Evolutionary conservation across 2,888 invertebrate genomes (phyloP).

Genomic region (Ypsolopha scabrella): DNA sequence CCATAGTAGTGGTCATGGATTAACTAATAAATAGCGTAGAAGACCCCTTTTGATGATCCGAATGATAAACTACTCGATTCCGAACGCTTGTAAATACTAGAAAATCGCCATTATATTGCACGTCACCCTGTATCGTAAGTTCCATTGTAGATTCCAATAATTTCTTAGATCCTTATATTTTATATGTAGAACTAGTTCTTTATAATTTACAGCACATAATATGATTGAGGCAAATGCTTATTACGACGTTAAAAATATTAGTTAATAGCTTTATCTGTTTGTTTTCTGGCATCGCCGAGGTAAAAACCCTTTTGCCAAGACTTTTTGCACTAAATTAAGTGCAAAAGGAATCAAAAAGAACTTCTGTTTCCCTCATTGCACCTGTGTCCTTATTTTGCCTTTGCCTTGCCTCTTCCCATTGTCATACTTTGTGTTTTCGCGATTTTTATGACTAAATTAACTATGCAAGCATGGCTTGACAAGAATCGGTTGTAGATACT

Average conservation of each 20-base stretch:
- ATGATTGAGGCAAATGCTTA: not conserved
- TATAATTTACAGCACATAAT: slow-evolving; percentile 1
- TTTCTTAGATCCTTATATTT: not conserved
- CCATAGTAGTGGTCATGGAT: slow-evolving; percentile 37
- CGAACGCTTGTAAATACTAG: not conserved
- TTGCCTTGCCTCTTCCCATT: slow-evolving; percentile 51
- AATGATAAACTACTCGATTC: no score
- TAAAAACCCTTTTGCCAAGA: slow-evolving; percentile 29
- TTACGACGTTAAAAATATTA: slow-evolving; percentile 21
- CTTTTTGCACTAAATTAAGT: slow-evolving; percentile 28
- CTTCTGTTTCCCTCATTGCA: slow-evolving; percentile 32
- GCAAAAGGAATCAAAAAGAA: slow-evolving; percentile 22
- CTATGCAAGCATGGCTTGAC: slow-evolving; percentile 53
- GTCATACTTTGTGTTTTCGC: slow-evolving; percentile 21
- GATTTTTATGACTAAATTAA: slow-evolving; percentile 43
- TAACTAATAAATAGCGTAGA: slow-evolving; percentile 25
- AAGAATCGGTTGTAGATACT: slow-evolving; percentile 7
- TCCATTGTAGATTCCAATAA: not conserved
- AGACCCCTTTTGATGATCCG: not conserved
- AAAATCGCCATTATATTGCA: not conserved
- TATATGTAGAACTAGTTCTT: not conserved
- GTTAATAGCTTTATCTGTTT: slow-evolving; percentile 66
- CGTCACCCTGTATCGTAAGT: not conserved
- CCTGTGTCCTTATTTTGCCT: slow-evolving; percentile 55
- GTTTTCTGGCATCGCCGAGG: slow-evolving; percentile 69